Conservation (phyloP, 1,140 invertebrate genomes). For the Leptinotarsa defecta region DNA sequence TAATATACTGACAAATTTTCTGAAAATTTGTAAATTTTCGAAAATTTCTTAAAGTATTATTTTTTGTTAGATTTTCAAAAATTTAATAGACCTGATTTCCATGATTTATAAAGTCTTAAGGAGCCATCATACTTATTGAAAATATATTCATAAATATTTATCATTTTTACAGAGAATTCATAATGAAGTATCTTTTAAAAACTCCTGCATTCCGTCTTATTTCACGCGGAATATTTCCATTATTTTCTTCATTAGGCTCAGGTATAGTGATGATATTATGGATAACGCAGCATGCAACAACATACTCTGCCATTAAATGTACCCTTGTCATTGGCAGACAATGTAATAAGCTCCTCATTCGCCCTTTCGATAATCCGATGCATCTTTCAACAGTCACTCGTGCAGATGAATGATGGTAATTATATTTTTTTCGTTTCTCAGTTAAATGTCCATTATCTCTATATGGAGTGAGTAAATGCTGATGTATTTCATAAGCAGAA, state of each 20-base stretch:
- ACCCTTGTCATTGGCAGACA: too few species aligned
- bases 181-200: constrained; percentile 27
- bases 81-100: background rate
- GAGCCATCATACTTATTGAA: background rate
- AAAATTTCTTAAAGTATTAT: constrained; percentile 9
- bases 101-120: background rate
- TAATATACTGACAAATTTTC: constrained; percentile 9
- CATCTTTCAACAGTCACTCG: constrained; percentile 27
- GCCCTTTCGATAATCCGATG: too few species aligned
- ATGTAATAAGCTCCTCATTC: too few species aligned
- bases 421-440: constrained; percentile 30
- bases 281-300: too few species aligned
- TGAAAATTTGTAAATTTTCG: constrained; percentile 13
- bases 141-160: constrained; percentile 15
- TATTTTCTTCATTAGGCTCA: constrained; percentile 30
- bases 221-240: constrained; percentile 27
- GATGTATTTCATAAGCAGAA: constrained; percentile 34
- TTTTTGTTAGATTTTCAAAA: constrained; percentile 23
- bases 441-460: constrained; percentile 38
- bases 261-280: constrained; percentile 25
- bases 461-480: constrained; percentile 34
- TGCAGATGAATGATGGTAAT: constrained; percentile 26
- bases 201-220: constrained; percentile 26
- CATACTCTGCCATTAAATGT: too few species aligned
- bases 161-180: constrained; percentile 30